These are phyloP conservation scores for Schizaphis graminum DNA, from an alignment of 2,888 invertebrate genomes.

Conservation along the genomic window DNA sequence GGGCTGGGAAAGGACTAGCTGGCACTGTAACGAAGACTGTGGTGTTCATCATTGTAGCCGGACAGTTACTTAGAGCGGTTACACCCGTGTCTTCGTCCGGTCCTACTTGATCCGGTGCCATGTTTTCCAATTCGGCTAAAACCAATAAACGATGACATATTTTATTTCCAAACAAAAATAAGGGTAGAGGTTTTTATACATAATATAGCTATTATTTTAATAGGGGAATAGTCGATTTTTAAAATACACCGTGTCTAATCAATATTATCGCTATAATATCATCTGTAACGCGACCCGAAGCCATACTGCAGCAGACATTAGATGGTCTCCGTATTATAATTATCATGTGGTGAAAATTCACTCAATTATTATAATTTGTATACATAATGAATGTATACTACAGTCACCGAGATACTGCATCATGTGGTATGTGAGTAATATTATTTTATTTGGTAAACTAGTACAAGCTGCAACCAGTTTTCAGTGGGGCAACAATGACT, in stretches of 20 bases:
- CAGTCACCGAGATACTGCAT: background rate
- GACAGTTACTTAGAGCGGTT: slow-evolving; percentile 56
- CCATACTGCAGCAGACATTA: background rate
- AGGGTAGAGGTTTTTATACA: background rate
- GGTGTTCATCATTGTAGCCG: slow-evolving; percentile 31
- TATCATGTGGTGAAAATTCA: background rate
- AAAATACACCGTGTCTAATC: background rate
- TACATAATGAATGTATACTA: background rate
- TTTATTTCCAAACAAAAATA: background rate
- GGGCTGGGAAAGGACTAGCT: slow-evolving; percentile 52
- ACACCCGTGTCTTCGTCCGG: slow-evolving; percentile 60
- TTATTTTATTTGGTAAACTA: slow-evolving; percentile 13
- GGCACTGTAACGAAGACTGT: slow-evolving; percentile 62
- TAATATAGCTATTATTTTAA: background rate
- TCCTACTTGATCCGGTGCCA: slow-evolving; percentile 63
- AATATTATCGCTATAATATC: background rate
- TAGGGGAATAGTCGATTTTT: background rate
- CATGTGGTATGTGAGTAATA: background rate
- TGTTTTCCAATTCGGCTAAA: slow-evolving; percentile 59
- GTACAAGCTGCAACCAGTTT: slow-evolving; percentile 29
- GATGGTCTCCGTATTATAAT: background rate
- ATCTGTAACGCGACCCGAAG: slow-evolving; percentile 46
- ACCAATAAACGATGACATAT: slow-evolving; percentile 25
- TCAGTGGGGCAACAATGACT: slow-evolving; percentile 49
- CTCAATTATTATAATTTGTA: background rate